These are phyloP conservation scores for Lepidocolaptes lacrymiger DNA, from an alignment of 2,797 vertebrate genomes.

Conservation along the genomic window DNA sequence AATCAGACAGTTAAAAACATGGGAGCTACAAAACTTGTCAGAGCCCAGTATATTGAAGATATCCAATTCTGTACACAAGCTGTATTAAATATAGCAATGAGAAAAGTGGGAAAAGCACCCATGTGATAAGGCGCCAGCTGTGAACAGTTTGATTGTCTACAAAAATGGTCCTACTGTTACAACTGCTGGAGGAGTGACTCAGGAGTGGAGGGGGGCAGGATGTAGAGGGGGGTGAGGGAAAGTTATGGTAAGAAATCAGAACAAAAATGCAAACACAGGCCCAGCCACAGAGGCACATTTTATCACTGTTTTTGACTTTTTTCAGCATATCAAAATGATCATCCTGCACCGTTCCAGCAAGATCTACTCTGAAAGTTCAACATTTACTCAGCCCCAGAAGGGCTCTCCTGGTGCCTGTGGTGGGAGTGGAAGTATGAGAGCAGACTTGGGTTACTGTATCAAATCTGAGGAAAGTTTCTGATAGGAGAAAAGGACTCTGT, in stretches of 20 bases:
- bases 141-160: not conserved
- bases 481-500: not conserved
- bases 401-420: not conserved
- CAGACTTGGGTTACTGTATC: not conserved
- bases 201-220: fast-evolving
- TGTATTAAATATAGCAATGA: not conserved
- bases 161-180: slow-evolving; percentile 14
- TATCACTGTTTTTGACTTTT: not conserved
- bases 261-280: not conserved
- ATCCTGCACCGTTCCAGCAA: fast-evolving
- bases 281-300: not conserved
- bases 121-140: slow-evolving; percentile 23
- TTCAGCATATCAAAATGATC: not conserved
- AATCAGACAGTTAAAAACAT: not conserved
- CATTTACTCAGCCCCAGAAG: not conserved
- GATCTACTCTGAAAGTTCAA: not conserved
- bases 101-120: not conserved
- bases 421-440: not conserved
- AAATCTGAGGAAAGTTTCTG: not conserved
- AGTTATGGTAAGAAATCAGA: not conserved
- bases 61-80: not conserved
- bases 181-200: not conserved
- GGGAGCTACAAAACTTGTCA: not conserved
- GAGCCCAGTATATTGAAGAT: not conserved
- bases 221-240: not conserved